phyloP scores from a whole-genome alignment of 2,888 invertebrate species.

The Scaptomyza parva region DNA sequence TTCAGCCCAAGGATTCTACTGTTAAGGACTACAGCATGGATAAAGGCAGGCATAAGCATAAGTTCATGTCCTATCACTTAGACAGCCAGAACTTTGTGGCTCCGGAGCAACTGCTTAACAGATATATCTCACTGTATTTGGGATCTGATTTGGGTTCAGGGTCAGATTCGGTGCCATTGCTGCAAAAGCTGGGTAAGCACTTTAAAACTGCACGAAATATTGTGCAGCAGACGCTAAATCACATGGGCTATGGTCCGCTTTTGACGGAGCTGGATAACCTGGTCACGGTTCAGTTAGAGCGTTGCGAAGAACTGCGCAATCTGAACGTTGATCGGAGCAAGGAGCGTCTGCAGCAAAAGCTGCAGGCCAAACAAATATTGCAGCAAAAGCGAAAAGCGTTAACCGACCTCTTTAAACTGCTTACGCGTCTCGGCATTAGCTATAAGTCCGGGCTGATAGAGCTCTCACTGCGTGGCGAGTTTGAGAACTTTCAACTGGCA shows the following conservation, averaged over 20 bases:
- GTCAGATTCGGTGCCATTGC: slow-evolving; percentile 43
- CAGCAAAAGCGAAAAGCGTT: slow-evolving; percentile 94
- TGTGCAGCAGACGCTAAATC: slow-evolving; percentile 87
- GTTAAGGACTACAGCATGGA: slow-evolving; percentile 80
- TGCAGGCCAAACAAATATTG: slow-evolving; percentile 92
- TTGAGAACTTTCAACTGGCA: slow-evolving; percentile 88
- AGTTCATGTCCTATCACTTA: slow-evolving; percentile 73
- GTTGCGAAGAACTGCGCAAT: slow-evolving; percentile 87
- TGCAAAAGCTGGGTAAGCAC: slow-evolving; percentile 84
- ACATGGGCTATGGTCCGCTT: slow-evolving; percentile 87
- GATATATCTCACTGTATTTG: slow-evolving; percentile 43
- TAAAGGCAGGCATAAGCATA: slow-evolving; percentile 77
- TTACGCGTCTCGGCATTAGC: slow-evolving; percentile 91
- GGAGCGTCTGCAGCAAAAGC: slow-evolving; percentile 89
- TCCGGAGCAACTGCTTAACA: slow-evolving; percentile 66
- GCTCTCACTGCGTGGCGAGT: slow-evolving; percentile 85
- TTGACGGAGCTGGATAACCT: slow-evolving; percentile 89
- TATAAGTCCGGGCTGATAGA: slow-evolving; percentile 92
- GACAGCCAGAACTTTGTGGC: slow-evolving; percentile 83
- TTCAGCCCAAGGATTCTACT: slow-evolving; percentile 84
- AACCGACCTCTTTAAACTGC: slow-evolving; percentile 92
- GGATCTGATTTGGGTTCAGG: slow-evolving; percentile 13
- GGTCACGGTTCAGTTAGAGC: slow-evolving; percentile 88
- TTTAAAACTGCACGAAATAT: slow-evolving; percentile 88
- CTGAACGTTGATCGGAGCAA: slow-evolving; percentile 85